Percentiles rank a stretch among this genome's conserved stretches.
phyloP scores from a whole-genome alignment of 2,113 vertebrate species.

The Apteryx mantelli region DNA sequence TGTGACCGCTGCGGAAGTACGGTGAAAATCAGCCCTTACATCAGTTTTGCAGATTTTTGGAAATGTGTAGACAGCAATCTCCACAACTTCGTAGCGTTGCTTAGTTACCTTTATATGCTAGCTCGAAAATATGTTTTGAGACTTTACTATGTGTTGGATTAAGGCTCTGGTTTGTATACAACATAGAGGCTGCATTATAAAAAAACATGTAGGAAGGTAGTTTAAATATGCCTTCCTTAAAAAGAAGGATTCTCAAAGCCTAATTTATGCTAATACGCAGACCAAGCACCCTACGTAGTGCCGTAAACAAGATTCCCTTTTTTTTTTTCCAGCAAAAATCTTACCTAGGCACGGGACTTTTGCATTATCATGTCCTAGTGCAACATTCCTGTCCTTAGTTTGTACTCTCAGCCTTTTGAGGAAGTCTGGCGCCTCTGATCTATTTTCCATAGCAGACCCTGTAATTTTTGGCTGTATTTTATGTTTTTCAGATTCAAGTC shows the following conservation, averaged over 20 bases:
- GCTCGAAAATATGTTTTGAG: constrained; percentile 73
- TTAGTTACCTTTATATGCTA: constrained; percentile 73
- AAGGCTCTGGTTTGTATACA: constrained; percentile 78
- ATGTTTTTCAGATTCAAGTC: constrained; percentile 91
- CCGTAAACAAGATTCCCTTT: constrained; percentile 13
- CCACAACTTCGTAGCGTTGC: constrained; percentile 62
- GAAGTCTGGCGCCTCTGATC: constrained; percentile 75
- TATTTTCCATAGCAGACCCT: constrained; percentile 77
- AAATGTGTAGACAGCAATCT: constrained; percentile 56
- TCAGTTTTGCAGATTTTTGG: constrained; percentile 56
- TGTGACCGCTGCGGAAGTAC: background rate
- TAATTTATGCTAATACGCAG: constrained; percentile 27
- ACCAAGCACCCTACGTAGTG: constrained; percentile 37
- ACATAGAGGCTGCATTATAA: constrained; percentile 65
- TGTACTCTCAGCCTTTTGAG: constrained; percentile 71
- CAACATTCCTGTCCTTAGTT: constrained; percentile 53
- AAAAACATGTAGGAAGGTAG: constrained; percentile 62
- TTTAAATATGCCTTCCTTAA: constrained; percentile 63
- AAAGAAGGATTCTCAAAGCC: constrained; percentile 56
- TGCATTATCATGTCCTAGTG: constrained; percentile 44
- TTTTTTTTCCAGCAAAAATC: background rate
- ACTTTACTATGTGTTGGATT: constrained; percentile 77
- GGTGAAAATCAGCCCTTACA: background rate
- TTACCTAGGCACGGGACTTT: constrained; percentile 47
- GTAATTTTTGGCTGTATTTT: constrained; percentile 84